These are phyloP conservation scores for Trachelus troglodyta DNA, from an alignment of 2,888 invertebrate genomes.

Conservation along the genomic window DNA sequence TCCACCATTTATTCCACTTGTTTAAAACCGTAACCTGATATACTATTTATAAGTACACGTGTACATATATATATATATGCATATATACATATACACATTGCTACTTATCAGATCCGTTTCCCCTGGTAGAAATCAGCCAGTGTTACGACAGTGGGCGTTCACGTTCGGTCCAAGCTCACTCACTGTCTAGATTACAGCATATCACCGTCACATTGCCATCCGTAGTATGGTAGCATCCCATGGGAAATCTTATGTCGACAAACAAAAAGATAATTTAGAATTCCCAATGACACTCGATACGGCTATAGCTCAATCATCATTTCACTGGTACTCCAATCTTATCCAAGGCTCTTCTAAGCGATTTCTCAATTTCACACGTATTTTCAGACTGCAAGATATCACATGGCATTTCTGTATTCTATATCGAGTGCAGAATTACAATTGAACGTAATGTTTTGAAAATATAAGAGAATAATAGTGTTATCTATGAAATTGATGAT, in stretches of 20 bases:
- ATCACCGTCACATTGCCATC: not conserved
- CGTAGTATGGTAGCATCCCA: not conserved
- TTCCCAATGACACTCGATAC: not conserved
- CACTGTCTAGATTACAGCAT: not conserved
- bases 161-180: not conserved
- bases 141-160: not conserved
- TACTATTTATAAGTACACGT: not conserved
- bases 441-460: not conserved
- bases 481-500: not conserved
- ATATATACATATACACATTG: not conserved
- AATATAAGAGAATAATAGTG: not conserved
- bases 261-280: not conserved
- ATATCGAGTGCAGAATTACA: not conserved
- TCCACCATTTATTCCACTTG: not conserved
- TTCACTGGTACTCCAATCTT: not conserved
- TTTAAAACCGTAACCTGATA: not conserved
- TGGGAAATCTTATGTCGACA: not conserved
- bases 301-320: not conserved
- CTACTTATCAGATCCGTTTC: not conserved
- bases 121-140: not conserved
- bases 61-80: not conserved
- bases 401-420: not conserved
- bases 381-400: not conserved
- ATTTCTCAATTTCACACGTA: not conserved
- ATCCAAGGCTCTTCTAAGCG: not conserved